phyloP scores from a whole-genome alignment of 1,140 invertebrate species.

The Drosophila quadrilineata region DNA sequence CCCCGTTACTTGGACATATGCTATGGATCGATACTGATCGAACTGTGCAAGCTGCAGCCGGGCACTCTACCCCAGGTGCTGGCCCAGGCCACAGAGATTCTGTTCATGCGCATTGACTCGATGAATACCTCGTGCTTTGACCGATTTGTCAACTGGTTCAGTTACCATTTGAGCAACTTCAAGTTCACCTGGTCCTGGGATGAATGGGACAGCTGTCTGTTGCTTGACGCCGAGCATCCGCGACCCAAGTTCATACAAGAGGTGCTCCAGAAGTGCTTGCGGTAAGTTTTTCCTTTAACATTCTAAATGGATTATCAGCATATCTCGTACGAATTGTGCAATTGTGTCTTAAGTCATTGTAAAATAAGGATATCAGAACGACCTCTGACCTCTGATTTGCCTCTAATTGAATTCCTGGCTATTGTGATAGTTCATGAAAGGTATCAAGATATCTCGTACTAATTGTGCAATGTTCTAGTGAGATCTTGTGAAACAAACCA shows the following conservation, averaged over 20 bases:
- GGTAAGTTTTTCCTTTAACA: too few relatives aligned
- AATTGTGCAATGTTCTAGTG: too few relatives aligned
- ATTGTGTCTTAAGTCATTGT: too few relatives aligned
- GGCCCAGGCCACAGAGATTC: slow-evolving; percentile 97
- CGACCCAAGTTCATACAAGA: slow-evolving; percentile 98
- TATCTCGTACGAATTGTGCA: too few relatives aligned
- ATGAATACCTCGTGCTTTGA: slow-evolving; percentile 99
- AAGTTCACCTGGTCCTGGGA: slow-evolving; percentile 99
- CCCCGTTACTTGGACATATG: slow-evolving; percentile 94
- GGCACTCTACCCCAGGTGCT: slow-evolving; percentile 98
- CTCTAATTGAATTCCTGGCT: too few relatives aligned
- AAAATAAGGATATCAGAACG: too few relatives aligned
- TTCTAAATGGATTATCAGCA: too few relatives aligned
- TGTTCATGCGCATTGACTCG: slow-evolving; percentile 96
- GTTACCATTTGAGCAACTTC: slow-evolving; percentile 99
- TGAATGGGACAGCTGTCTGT: slow-evolving; percentile 93
- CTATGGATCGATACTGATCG: slow-evolving; percentile 97
- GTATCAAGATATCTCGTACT: too few relatives aligned
- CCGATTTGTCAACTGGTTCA: slow-evolving; percentile 98
- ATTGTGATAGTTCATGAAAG: too few relatives aligned
- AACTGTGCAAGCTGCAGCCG: slow-evolving; percentile 98
- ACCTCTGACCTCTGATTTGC: too few relatives aligned
- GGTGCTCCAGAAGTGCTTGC: slow-evolving; percentile 93
- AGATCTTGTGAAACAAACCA: too few relatives aligned
- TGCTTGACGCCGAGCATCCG: slow-evolving; percentile 94